Evolutionary conservation across 2,888 invertebrate species (phyloP).

Genomic region (Cosmia pyralina): DNA sequence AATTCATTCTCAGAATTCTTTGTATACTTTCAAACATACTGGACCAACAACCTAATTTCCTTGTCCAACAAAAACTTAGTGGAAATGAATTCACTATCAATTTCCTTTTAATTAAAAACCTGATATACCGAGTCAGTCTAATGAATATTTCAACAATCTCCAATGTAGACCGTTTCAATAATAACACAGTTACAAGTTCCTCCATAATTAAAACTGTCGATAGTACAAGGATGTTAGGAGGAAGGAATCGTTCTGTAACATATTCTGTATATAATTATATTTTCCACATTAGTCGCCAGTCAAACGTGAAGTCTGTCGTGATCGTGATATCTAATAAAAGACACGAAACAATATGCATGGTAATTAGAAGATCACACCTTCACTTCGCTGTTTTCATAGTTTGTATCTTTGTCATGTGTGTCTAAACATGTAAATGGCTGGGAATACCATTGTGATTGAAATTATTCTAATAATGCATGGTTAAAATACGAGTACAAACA

Average conservation of each 20-base stretch:
- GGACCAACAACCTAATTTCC: conserved; percentile 20
- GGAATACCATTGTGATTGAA: conserved; percentile 41
- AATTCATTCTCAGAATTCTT: conserved; percentile 24
- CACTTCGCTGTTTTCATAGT: conserved; percentile 40
- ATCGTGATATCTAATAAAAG: conserved; percentile 47
- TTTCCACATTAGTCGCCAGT: conserved; percentile 46
- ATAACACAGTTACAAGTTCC: conserved; percentile 23
- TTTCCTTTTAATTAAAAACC: conserved; percentile 19
- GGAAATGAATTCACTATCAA: conserved; percentile 4
- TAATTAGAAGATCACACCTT: conserved; percentile 53
- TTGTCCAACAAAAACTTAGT: not conserved
- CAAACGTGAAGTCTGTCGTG: conserved; percentile 48
- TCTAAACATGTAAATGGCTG: conserved; percentile 1
- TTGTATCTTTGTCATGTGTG: conserved; percentile 20
- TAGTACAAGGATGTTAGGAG: conserved; percentile 42
- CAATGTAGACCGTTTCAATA: conserved; percentile 2
- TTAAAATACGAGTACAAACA: not conserved
- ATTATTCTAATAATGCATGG: conserved; percentile 18
- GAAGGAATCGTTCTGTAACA: conserved; percentile 40
- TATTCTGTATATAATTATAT: conserved; percentile 30
- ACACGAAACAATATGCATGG: conserved; percentile 49
- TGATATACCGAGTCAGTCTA: not conserved
- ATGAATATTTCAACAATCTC: conserved; percentile 43
- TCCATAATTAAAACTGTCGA: conserved; percentile 36
- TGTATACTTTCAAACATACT: not conserved